Percentiles rank a stretch among this genome's conserved stretches.
phyloP scores from a whole-genome alignment of 2,888 invertebrate genomes.

The Cantharis rustica region DNA sequence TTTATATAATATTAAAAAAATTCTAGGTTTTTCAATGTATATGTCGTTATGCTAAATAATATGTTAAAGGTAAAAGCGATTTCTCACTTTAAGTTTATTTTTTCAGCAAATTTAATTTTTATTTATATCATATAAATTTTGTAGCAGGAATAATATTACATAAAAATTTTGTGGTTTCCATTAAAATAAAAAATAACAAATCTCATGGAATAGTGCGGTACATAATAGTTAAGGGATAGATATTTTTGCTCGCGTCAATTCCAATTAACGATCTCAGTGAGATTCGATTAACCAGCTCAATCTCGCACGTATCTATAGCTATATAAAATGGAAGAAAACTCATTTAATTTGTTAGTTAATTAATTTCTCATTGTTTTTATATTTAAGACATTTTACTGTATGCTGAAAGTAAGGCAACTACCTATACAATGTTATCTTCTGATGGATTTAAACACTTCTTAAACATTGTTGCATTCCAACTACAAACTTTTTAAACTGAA shows the following conservation, averaged over 20 bases:
- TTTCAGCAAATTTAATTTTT: too few species aligned
- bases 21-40: too few species aligned
- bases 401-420: neutral
- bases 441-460: neutral
- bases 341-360: neutral
- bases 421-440: neutral
- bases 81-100: too few species aligned
- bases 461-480: neutral
- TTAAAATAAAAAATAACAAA: neutral
- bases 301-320: neutral
- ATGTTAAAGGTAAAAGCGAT: too few species aligned
- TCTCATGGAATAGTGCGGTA: neutral
- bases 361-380: neutral
- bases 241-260: neutral
- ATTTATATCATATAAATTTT: neutral
- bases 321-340: neutral
- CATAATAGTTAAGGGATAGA: neutral
- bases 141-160: neutral
- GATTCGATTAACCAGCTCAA: neutral
- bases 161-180: neutral
- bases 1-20: too few species aligned
- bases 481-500: neutral
- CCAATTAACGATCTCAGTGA: neutral
- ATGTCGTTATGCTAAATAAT: too few species aligned
- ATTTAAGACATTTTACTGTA: neutral